Conservation (phyloP, 1,140 invertebrate species). For the Hypsibius dujardini region DNA sequence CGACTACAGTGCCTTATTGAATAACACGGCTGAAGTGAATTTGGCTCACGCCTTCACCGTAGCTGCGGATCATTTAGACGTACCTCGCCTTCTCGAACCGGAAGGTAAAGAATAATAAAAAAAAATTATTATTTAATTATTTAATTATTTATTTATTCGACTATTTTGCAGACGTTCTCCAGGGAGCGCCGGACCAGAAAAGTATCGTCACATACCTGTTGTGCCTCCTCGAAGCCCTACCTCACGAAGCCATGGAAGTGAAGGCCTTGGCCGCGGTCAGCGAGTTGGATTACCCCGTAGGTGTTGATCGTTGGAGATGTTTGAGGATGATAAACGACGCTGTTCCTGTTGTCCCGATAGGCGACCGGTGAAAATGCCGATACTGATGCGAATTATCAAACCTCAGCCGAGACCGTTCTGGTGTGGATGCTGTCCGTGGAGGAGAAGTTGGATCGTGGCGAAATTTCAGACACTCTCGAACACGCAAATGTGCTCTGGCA, state of each 20-base stretch:
- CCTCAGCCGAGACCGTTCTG: background rate
- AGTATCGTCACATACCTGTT: constrained; percentile 89
- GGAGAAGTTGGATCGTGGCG: constrained; percentile 7
- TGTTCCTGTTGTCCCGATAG: background rate
- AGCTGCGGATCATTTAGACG: constrained; percentile 61
- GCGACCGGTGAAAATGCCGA: background rate
- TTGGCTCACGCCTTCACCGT: constrained; percentile 64
- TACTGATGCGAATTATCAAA: background rate
- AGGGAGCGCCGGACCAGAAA: constrained; percentile 72
- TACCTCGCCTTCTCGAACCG: constrained; percentile 75
- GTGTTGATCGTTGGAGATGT: background rate
- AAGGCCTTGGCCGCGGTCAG: background rate
- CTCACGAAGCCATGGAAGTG: constrained; percentile 6
- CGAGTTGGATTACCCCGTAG: background rate
- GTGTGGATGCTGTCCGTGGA: background rate
- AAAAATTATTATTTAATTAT: too few species aligned
- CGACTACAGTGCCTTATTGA: background rate
- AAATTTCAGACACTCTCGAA: background rate
- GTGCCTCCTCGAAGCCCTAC: constrained; percentile 51
- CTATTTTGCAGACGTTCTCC: constrained; percentile 62
- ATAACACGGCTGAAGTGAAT: constrained; percentile 44
- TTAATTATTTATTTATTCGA: too few species aligned
- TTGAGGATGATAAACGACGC: background rate
- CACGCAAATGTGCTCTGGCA: background rate
- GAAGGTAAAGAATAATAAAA: too few species aligned